These are phyloP conservation scores for Diarsia mendica DNA, from an alignment of 2,888 invertebrate species.

Conservation along the genomic window DNA sequence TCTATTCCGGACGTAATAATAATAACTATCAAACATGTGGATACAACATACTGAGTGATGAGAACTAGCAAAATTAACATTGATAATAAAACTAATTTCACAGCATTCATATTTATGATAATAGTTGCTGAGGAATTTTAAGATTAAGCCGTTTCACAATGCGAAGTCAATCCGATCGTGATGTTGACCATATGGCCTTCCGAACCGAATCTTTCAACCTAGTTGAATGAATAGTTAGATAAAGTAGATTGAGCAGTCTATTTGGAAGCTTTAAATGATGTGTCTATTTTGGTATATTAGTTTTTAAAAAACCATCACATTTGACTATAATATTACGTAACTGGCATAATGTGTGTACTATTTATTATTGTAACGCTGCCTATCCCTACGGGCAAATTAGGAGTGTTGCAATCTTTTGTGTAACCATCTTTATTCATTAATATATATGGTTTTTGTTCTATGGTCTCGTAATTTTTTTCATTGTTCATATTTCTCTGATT, in stretches of 20 bases:
- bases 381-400: neutral
- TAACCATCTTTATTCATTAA: no score
- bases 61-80: constrained; percentile 9
- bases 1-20: constrained; percentile 44
- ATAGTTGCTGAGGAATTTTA: neutral
- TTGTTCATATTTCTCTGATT: neutral
- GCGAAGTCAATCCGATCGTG: constrained; percentile 10
- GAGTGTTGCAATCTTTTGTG: no score
- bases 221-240: constrained; percentile 1
- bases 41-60: neutral
- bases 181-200: constrained; percentile 40
- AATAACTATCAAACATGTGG: constrained; percentile 46
- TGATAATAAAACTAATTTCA: constrained; percentile 5
- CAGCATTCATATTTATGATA: constrained; percentile 1
- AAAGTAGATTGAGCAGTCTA: neutral
- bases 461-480: no score
- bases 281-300: neutral
- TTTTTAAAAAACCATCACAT: neutral
- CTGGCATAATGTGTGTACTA: neutral
- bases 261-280: constrained; percentile 1
- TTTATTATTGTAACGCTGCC: neutral
- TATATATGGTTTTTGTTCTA: no score
- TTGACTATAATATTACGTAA: neutral
- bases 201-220: constrained; percentile 9
- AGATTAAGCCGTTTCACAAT: constrained; percentile 25